Evolutionary conservation across 2,113 vertebrate species (phyloP).

Genomic region (Rhinoderma darwinii): DNA sequence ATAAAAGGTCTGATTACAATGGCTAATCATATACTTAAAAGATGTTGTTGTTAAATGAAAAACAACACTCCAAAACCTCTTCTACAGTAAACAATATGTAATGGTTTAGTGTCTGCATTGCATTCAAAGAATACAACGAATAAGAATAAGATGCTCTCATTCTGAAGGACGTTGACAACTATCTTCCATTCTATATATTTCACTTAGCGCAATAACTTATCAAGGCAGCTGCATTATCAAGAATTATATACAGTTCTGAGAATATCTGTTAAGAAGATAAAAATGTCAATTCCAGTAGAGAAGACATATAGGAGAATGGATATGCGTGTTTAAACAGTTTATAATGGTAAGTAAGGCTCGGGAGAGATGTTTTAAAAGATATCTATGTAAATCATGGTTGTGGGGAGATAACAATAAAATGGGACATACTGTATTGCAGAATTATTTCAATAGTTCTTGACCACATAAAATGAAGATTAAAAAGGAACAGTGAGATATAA

Average conservation of each 20-base stretch:
- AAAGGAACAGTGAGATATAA: not conserved
- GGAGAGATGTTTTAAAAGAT: conserved; percentile 24
- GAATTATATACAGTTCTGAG: conserved; percentile 48
- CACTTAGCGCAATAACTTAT: conserved; percentile 36
- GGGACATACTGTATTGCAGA: not conserved
- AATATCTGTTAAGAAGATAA: conserved; percentile 42
- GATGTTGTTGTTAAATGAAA: not conserved
- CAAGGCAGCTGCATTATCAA: conserved; percentile 35
- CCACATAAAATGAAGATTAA: not conserved
- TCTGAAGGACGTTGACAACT: conserved; percentile 39
- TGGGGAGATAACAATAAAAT: conserved; percentile 2
- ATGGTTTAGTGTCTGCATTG: not conserved
- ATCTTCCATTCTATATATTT: conserved; percentile 32
- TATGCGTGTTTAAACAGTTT: conserved; percentile 32
- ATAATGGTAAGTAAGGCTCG: conserved; percentile 11
- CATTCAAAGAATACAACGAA: not conserved
- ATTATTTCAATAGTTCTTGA: conserved; percentile 6
- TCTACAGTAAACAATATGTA: not conserved
- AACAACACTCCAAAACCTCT: not conserved
- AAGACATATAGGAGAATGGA: conserved; percentile 22
- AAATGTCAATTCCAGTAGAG: conserved; percentile 29
- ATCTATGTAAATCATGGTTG: conserved; percentile 27
- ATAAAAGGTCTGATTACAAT: too few species aligned
- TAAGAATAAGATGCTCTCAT: not conserved
- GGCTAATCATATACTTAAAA: not conserved